Percentiles rank a stretch among this genome's conserved stretches.
Evolutionary conservation across 2,113 vertebrate genomes (phyloP).

Genomic region (Motacilla alba): DNA sequence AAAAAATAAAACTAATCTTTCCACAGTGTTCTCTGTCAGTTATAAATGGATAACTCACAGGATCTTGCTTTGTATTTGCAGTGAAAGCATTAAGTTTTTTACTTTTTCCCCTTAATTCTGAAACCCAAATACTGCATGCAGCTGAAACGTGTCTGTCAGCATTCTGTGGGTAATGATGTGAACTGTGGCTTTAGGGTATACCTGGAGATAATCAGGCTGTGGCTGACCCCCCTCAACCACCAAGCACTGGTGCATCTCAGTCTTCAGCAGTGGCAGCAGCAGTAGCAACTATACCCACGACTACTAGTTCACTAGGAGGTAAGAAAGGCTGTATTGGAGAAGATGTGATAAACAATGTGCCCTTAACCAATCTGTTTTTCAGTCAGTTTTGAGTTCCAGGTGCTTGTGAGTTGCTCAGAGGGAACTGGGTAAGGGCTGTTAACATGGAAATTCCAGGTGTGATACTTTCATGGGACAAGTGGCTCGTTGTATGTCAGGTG

Average conservation of each 20-base stretch:
- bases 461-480: not conserved
- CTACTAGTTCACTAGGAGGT: conserved; percentile 75
- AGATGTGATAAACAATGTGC: not conserved
- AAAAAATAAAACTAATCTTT: not conserved
- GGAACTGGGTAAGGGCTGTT: not conserved
- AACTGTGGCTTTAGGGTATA: conserved; percentile 80
- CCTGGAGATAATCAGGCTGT: conserved; percentile 81
- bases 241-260: conserved; percentile 72
- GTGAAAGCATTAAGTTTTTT: not conserved
- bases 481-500: not conserved
- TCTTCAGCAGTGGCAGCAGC: conserved; percentile 72
- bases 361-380: not conserved
- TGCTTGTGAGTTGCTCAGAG: not conserved
- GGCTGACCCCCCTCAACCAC: conserved; percentile 74
- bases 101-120: not conserved
- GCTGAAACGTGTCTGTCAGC: not conserved
- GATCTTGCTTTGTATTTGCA: not conserved
- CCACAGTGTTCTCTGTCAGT: not conserved
- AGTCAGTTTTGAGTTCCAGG: not conserved
- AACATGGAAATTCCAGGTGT: not conserved
- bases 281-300: conserved; percentile 64
- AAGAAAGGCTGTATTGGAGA: not conserved
- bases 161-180: not conserved
- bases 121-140: not conserved
- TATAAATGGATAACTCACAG: not conserved